phyloP scores from a whole-genome alignment of 2,797 vertebrate species.

The Cirrhinus mrigala region DNA sequence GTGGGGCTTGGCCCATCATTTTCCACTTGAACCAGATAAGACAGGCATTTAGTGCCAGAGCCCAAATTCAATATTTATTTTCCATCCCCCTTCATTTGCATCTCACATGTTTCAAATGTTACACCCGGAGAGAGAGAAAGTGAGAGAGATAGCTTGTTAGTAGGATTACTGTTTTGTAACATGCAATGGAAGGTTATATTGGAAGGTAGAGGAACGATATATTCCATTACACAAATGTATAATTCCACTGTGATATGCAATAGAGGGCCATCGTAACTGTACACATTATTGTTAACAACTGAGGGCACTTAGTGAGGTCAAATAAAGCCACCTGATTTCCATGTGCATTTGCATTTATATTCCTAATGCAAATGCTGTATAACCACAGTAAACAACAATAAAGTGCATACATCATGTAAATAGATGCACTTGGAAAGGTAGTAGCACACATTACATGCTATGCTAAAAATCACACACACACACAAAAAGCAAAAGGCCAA shows the following conservation, averaged over 20 bases:
- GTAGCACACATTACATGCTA: neutral
- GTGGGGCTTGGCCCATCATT: conserved; percentile 63
- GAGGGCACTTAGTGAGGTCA: conserved; percentile 15
- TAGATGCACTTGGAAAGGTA: neutral
- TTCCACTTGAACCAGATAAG: conserved; percentile 70
- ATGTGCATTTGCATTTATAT: conserved; percentile 17
- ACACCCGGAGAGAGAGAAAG: conserved; percentile 39
- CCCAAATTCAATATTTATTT: conserved; percentile 66
- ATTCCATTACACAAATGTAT: neutral
- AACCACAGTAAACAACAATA: conserved; percentile 4
- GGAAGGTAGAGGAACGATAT: neutral
- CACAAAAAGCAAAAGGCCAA: neutral
- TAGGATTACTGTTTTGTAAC: conserved; percentile 5
- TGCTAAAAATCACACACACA: neutral
- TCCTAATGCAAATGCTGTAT: conserved; percentile 12
- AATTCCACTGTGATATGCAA: neutral
- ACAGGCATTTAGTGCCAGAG: conserved; percentile 67
- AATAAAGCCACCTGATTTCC: conserved; percentile 4
- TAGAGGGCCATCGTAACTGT: neutral
- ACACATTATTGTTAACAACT: neutral
- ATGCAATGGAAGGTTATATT: conserved; percentile 13
- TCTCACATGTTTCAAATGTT: conserved; percentile 60
- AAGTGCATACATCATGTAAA: neutral
- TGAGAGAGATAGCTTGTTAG: conserved; percentile 12
- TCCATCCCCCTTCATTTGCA: conserved; percentile 62